Evolutionary conservation across 2,888 invertebrate genomes (phyloP).

Genomic region (Lutraria lutraria): DNA sequence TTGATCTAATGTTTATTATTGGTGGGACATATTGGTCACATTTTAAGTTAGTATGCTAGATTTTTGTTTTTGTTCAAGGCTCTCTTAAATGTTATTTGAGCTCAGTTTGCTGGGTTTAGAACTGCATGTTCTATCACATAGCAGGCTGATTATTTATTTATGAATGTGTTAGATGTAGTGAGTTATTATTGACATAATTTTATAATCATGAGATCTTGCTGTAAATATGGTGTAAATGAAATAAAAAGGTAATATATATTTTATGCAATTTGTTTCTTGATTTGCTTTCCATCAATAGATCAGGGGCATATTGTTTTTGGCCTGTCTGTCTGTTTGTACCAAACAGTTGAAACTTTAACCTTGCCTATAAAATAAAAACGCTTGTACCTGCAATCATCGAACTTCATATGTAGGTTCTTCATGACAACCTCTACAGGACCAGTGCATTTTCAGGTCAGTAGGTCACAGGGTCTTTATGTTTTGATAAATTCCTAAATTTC

Average conservation of each 20-base stretch:
- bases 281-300: too few species aligned
- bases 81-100: background rate
- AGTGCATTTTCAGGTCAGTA: too few species aligned
- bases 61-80: background rate
- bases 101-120: background rate
- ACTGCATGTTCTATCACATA: background rate
- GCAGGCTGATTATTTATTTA: slow-evolving; percentile 4
- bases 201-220: slow-evolving; percentile 10
- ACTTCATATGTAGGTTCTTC: too few species aligned
- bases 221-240: slow-evolving; percentile 40
- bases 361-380: too few species aligned
- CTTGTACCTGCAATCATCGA: too few species aligned
- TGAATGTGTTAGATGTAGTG: background rate
- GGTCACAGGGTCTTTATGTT: too few species aligned
- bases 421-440: too few species aligned
- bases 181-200: slow-evolving; percentile 12
- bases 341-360: too few species aligned
- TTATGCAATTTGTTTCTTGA: slow-evolving; percentile 22
- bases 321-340: too few species aligned
- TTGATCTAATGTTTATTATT: background rate
- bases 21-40: background rate
- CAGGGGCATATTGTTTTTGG: too few species aligned
- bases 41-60: background rate
- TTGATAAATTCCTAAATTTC: too few species aligned
- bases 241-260: slow-evolving; percentile 46